A percentile compares a stretch with the other conserved stretches of the same genome.
Evolutionary conservation across 2,113 vertebrate genomes (phyloP).

Genomic region (Cyphomyrus discorhynchus): DNA sequence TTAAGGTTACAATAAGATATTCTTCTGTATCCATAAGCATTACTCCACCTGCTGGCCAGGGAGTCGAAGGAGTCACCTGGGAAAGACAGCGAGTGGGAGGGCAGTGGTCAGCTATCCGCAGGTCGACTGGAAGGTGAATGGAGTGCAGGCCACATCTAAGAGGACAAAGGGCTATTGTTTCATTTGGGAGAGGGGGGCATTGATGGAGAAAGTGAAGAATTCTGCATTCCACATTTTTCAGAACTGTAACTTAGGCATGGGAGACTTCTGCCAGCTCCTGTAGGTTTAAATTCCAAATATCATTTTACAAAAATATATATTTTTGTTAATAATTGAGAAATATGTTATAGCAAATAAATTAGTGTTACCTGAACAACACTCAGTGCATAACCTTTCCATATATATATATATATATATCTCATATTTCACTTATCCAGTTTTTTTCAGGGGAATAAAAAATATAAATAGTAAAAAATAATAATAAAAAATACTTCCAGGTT

Average conservation of each 20-base stretch:
- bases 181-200: neutral
- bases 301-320: neutral
- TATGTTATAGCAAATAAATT: neutral
- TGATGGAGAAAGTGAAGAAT: neutral
- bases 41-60: neutral
- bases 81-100: neutral
- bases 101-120: neutral
- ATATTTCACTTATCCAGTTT: neutral
- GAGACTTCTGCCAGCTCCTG: neutral
- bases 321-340: neutral
- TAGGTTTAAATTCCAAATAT: neutral
- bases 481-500: neutral
- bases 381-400: neutral
- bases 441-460: neutral
- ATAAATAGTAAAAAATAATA: neutral
- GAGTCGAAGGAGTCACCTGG: neutral
- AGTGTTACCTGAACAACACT: neutral
- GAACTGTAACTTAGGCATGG: neutral
- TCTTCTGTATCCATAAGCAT: neutral
- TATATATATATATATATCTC: neutral
- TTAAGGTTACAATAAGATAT: neutral
- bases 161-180: neutral
- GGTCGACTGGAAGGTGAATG: neutral
- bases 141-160: neutral
- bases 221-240: neutral